Evolutionary conservation across 2,888 invertebrate species (phyloP).

Genomic region (Tortricodes alternella): DNA sequence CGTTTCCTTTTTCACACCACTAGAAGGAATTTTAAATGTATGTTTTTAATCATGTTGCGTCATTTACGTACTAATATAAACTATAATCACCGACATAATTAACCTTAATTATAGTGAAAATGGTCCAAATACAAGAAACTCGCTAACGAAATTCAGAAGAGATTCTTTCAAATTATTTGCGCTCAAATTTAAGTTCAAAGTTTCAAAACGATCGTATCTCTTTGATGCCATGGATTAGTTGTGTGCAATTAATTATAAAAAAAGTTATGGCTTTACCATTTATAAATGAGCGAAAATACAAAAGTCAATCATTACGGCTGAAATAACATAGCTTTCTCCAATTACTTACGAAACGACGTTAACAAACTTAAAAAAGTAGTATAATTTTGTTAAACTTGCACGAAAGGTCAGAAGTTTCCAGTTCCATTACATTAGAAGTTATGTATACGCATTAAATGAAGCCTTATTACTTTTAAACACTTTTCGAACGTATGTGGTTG

Average conservation of each 20-base stretch:
- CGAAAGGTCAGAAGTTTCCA: conserved; percentile 22
- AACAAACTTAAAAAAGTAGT: not conserved
- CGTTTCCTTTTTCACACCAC: conserved; percentile 1
- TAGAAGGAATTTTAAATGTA: not conserved
- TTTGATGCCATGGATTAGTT: conserved; percentile 25
- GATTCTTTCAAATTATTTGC: conserved; percentile 22
- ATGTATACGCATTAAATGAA: conserved; percentile 15
- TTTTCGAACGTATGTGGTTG: conserved; percentile 33
- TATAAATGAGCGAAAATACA: conserved; percentile 4
- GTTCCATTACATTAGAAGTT: conserved; percentile 14
- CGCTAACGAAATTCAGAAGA: not conserved
- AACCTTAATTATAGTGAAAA: too few species aligned
- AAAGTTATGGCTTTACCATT: conserved; percentile 12
- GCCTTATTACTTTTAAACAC: conserved; percentile 22
- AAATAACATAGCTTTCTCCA: not conserved
- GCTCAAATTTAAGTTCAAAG: conserved; percentile 21
- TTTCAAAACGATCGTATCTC: conserved; percentile 23
- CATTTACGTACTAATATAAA: too few species aligned
- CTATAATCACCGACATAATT: too few species aligned
- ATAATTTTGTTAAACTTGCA: not conserved
- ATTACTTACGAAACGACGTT: conserved; percentile 4
- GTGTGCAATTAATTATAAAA: conserved; percentile 17
- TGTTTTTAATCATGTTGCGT: not conserved
- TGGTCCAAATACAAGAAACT: not conserved
- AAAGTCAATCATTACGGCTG: not conserved